Conservation (phyloP, 2,113 vertebrate genomes). For the Galbula dea region DNA sequence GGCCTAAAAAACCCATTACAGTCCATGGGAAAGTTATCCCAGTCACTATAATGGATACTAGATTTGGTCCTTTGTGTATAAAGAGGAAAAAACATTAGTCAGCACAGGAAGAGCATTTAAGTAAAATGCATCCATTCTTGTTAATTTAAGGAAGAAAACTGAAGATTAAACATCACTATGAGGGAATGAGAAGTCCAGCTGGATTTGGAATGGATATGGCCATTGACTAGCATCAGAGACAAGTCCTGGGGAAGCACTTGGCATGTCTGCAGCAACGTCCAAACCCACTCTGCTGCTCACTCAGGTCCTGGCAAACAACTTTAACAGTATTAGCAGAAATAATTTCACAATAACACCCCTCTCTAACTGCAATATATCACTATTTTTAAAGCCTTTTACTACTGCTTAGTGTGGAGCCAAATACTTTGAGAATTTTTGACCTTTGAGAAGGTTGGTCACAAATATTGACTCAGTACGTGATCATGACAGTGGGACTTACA, state of each 20-base stretch:
- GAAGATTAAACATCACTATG: background rate
- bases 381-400: background rate
- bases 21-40: background rate
- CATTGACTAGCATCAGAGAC: background rate
- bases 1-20: background rate
- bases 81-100: background rate
- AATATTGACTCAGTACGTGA: background rate
- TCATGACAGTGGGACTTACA: rapidly evolving
- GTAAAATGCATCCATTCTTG: background rate
- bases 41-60: background rate
- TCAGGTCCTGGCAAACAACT: background rate
- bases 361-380: background rate
- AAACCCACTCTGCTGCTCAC: background rate
- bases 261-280: rapidly evolving
- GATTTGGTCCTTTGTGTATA: background rate
- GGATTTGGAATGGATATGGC: background rate
- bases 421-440: too few species aligned
- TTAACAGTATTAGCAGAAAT: background rate
- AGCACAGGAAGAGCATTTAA: background rate
- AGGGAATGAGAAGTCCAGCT: background rate
- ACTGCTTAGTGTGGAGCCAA: background rate
- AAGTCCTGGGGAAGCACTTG: background rate
- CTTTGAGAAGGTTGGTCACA: background rate
- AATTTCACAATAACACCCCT: background rate
- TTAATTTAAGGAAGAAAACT: conserved; percentile 9